phyloP scores from a whole-genome alignment of 2,797 vertebrate genomes.

The Malurus splendens region DNA sequence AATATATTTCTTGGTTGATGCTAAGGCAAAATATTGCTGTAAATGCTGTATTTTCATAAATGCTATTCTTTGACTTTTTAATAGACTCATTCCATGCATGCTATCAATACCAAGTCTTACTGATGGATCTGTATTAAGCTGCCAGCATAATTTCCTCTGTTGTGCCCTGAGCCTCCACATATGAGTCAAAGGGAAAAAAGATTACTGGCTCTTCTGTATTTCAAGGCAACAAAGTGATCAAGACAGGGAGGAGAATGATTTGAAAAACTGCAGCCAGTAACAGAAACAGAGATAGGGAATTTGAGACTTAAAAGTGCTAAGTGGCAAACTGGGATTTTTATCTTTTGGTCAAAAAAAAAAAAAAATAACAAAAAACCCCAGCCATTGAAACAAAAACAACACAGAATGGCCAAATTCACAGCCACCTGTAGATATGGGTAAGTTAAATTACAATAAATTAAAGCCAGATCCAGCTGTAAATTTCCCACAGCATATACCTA shows the following conservation, averaged over 20 bases:
- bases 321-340: not conserved
- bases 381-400: not conserved
- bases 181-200: not conserved
- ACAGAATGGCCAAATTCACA: not conserved
- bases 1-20: constrained; percentile 49
- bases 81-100: constrained; percentile 24
- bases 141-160: constrained; percentile 3
- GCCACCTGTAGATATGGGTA: not conserved
- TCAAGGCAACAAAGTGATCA: not conserved
- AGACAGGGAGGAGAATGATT: not conserved
- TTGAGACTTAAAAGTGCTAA: not conserved
- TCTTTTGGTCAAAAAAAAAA: not conserved
- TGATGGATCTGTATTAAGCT: constrained; percentile 13
- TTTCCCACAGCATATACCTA: not conserved
- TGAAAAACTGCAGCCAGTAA: not conserved
- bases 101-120: not conserved
- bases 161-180: not conserved
- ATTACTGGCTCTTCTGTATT: constrained; percentile 1
- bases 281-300: not conserved
- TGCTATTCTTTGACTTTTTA: constrained; percentile 28
- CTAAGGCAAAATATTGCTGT: constrained; percentile 32
- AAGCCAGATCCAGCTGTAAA: not conserved
- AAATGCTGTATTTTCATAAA: constrained; percentile 45
- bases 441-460: not conserved
- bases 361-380: not conserved